phyloP scores from a whole-genome alignment of 2,797 vertebrate genomes.

The Zalophus californianus region DNA sequence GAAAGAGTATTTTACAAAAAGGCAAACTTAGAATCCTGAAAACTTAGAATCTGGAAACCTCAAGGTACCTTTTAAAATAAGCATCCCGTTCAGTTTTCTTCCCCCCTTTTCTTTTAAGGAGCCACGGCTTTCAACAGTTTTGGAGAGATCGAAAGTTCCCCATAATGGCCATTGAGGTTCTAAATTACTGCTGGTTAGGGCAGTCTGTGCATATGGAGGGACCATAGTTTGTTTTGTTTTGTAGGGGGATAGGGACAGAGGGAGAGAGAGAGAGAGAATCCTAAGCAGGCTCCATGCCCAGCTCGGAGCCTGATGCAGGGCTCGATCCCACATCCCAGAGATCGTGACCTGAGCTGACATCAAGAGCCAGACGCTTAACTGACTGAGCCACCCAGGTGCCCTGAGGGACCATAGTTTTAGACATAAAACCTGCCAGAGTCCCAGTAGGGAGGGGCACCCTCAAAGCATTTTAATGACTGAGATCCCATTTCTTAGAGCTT shows the following conservation, averaged over 20 bases:
- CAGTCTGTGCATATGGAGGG: background rate
- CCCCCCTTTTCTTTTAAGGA: background rate
- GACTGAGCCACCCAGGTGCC: background rate
- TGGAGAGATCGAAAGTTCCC: background rate
- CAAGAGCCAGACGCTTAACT: background rate
- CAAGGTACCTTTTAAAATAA: background rate
- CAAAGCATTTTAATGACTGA: background rate
- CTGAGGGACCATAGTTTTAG: background rate
- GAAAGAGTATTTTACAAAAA: background rate
- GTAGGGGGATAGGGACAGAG: background rate
- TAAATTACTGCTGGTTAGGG: background rate
- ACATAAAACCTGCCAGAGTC: background rate
- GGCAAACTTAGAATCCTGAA: background rate
- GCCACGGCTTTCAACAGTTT: background rate
- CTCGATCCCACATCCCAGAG: background rate
- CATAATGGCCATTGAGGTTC: background rate
- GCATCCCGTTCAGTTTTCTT: rapidly evolving
- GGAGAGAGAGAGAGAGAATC: background rate
- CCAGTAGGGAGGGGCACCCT: background rate
- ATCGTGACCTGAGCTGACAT: background rate
- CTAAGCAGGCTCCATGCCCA: background rate
- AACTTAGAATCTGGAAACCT: background rate
- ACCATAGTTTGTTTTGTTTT: background rate
- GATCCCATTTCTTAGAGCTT: background rate
- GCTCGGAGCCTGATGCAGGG: background rate